These are phyloP conservation scores for Diuraphis noxia DNA, from an alignment of 1,140 invertebrate genomes.

Conservation along the genomic window DNA sequence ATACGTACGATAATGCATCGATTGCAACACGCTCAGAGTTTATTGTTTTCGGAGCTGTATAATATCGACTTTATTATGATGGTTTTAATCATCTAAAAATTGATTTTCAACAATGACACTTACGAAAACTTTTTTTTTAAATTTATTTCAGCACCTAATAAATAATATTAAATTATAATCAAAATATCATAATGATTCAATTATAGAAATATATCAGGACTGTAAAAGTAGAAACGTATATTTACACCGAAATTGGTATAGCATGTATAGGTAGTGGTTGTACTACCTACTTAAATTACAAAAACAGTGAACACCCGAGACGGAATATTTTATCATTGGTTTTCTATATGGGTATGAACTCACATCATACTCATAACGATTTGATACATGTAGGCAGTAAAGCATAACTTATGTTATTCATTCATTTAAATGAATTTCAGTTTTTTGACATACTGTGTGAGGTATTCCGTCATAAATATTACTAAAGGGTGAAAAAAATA, in stretches of 20 bases:
- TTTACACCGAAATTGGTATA: background rate
- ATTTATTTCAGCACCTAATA: background rate
- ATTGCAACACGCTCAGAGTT: background rate
- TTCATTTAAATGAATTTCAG: conserved; percentile 15
- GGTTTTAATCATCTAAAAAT: background rate
- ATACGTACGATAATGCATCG: background rate
- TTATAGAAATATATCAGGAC: background rate
- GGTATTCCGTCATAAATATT: conserved; percentile 6
- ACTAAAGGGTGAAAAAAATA: conserved; percentile 36
- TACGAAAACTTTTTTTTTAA: background rate
- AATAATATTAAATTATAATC: background rate
- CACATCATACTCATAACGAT: background rate
- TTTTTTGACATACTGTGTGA: background rate
- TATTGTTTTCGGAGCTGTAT: background rate
- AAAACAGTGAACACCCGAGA: background rate
- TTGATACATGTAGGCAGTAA: no score
- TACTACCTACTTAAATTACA: background rate
- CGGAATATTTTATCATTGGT: background rate
- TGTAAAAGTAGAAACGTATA: background rate
- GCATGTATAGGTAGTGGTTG: background rate
- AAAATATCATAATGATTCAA: background rate
- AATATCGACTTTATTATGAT: background rate
- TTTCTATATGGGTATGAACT: background rate
- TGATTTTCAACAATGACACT: background rate
- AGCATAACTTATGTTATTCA: background rate